Conservation (phyloP, 2,888 invertebrate species). For the Oscheius myriophilus region DNA sequence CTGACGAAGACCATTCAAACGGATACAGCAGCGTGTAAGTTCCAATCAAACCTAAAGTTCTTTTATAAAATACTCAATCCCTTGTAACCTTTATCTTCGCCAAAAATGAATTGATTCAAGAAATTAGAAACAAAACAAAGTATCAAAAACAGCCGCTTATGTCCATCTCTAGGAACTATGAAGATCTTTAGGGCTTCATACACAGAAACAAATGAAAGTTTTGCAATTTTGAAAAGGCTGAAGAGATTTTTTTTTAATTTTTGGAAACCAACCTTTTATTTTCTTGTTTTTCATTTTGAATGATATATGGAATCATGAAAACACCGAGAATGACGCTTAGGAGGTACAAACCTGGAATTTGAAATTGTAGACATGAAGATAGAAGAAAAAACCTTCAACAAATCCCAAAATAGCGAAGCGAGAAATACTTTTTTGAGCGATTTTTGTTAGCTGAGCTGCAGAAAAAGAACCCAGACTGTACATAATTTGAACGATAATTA, state of each 20-base stretch:
- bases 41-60: constrained; percentile 50
- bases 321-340: constrained; percentile 20
- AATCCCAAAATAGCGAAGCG: constrained; percentile 39
- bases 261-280: background rate
- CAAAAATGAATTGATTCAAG: constrained; percentile 63
- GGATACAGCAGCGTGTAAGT: constrained; percentile 62
- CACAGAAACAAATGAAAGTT: constrained; percentile 46
- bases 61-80: too few species aligned
- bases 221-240: constrained; percentile 37
- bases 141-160: constrained; percentile 51
- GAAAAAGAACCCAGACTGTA: constrained; percentile 59
- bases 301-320: constrained; percentile 10
- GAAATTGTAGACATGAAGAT: background rate
- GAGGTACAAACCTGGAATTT: constrained; percentile 24
- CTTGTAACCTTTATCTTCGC: constrained; percentile 59
- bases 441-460: constrained; percentile 51
- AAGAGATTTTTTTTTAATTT: background rate
- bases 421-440: constrained; percentile 43
- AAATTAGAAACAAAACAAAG: constrained; percentile 61
- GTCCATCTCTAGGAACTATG: constrained; percentile 41
- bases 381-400: constrained; percentile 35
- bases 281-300: background rate
- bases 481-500: constrained; percentile 61
- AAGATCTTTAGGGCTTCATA: constrained; percentile 54
- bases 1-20: constrained; percentile 59